Percentiles rank a stretch among this genome's conserved stretches.
phyloP scores from a whole-genome alignment of 2,888 invertebrate species.

The Tryphoninae sp. region DNA sequence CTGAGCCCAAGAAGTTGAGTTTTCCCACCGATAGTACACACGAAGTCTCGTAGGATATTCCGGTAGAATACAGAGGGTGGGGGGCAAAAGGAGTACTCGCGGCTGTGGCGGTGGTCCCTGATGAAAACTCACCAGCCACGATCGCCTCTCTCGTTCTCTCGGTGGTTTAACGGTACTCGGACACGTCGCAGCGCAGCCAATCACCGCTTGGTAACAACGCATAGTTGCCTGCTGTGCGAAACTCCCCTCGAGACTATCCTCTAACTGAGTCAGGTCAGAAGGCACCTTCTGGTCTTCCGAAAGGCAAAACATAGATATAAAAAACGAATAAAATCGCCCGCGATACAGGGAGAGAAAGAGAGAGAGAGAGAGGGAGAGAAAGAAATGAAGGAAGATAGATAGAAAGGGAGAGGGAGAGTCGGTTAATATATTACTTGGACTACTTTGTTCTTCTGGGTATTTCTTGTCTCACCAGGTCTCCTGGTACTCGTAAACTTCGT shows the following conservation, averaged over 20 bases:
- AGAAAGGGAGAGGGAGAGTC: slow-evolving; percentile 22
- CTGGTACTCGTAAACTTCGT: no score
- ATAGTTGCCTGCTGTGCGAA: slow-evolving; percentile 40
- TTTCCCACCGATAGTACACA: slow-evolving; percentile 60
- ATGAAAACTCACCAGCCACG: slow-evolving; percentile 74
- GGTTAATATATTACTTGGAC: no score
- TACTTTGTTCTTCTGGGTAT: no score
- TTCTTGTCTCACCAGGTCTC: no score
- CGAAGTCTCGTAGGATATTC: slow-evolving; percentile 48
- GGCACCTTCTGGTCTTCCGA: slow-evolving; percentile 41
- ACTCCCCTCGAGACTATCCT: slow-evolving; percentile 28
- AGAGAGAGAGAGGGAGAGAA: not conserved
- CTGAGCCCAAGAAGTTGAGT: slow-evolving; percentile 54
- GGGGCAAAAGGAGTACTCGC: slow-evolving; percentile 51
- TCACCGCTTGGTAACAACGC: slow-evolving; percentile 67
- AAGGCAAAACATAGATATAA: slow-evolving; percentile 38
- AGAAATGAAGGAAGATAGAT: slow-evolving; percentile 36
- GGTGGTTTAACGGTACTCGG: slow-evolving; percentile 75
- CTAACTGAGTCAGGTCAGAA: slow-evolving; percentile 42
- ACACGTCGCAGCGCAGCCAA: slow-evolving; percentile 74
- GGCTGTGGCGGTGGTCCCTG: slow-evolving; percentile 69
- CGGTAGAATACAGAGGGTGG: not conserved
- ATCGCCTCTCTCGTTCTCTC: slow-evolving; percentile 57
- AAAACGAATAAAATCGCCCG: slow-evolving; percentile 24
- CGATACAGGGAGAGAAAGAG: not conserved